These are phyloP conservation scores for Micrastur ruficollis DNA, from an alignment of 2,797 vertebrate genomes.

Conservation along the genomic window DNA sequence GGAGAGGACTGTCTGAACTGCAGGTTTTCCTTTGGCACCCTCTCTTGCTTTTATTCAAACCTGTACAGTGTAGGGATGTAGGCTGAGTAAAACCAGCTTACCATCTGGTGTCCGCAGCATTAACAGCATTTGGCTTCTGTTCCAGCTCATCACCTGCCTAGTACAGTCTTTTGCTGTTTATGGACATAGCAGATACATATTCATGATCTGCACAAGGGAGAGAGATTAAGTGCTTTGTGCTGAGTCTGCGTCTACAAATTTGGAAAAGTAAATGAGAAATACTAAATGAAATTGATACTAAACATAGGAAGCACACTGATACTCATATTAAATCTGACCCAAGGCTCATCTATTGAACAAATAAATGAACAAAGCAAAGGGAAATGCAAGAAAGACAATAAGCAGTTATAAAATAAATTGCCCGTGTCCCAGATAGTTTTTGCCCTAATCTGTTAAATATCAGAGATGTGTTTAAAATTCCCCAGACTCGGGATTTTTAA, in stretches of 20 bases:
- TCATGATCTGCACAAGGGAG: neutral
- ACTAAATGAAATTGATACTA: neutral
- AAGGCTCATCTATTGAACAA: neutral
- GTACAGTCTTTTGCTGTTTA: neutral
- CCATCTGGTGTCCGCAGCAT: neutral
- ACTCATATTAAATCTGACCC: neutral
- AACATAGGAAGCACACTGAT: neutral
- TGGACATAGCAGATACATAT: neutral
- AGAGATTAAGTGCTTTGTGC: neutral
- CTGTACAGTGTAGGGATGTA: neutral
- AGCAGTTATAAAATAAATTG: neutral
- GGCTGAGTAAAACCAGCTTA: neutral
- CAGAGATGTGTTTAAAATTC: neutral
- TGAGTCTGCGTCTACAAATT: neutral
- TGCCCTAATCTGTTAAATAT: neutral
- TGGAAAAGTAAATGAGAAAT: slow-evolving; percentile 8
- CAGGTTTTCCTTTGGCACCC: neutral
- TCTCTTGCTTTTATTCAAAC: neutral
- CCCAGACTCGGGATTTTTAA: neutral
- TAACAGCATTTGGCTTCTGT: neutral
- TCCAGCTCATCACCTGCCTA: neutral
- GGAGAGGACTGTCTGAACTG: neutral
- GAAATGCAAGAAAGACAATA: neutral
- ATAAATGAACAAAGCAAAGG: neutral
- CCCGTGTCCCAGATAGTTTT: neutral